Conservation (phyloP, 1,140 invertebrate species). For the Elysia chlorotica region DNA sequence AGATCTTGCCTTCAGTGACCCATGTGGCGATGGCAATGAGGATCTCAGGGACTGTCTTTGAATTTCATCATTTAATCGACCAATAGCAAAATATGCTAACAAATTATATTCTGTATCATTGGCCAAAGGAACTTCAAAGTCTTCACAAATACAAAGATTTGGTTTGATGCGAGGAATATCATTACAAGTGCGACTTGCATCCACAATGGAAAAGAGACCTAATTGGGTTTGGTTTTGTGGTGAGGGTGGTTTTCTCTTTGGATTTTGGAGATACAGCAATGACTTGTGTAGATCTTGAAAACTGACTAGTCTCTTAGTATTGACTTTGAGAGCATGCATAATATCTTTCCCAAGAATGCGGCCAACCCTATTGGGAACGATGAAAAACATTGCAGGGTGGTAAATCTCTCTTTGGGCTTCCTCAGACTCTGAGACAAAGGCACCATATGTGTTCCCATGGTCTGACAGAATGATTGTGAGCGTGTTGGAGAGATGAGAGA, state of each 20-base stretch:
- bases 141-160: conserved; percentile 55
- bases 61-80: conserved; percentile 50
- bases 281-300: conserved; percentile 45
- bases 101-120: conserved; percentile 34
- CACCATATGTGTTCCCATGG: conserved; percentile 58
- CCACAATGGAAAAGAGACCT: conserved; percentile 44
- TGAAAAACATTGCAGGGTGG: conserved; percentile 49
- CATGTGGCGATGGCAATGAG: not conserved
- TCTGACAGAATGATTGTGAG: conserved; percentile 57
- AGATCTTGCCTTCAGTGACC: not conserved
- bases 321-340: conserved; percentile 32
- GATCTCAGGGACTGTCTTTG: conserved; percentile 38
- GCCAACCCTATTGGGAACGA: conserved; percentile 37
- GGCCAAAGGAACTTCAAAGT: conserved; percentile 38
- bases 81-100: conserved; percentile 51
- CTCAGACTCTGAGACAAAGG: conserved; percentile 37
- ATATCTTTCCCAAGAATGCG: conserved; percentile 24
- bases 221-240: no score
- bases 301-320: conserved; percentile 42
- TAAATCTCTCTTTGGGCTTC: conserved; percentile 54
- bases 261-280: conserved; percentile 21
- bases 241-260: conserved; percentile 28
- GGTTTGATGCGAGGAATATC: conserved; percentile 48
- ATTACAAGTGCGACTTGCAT: conserved; percentile 40
- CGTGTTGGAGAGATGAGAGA: conserved; percentile 36